Evolutionary conservation across 2,797 vertebrate genomes (phyloP).

Genomic region (Cygnus olor): DNA sequence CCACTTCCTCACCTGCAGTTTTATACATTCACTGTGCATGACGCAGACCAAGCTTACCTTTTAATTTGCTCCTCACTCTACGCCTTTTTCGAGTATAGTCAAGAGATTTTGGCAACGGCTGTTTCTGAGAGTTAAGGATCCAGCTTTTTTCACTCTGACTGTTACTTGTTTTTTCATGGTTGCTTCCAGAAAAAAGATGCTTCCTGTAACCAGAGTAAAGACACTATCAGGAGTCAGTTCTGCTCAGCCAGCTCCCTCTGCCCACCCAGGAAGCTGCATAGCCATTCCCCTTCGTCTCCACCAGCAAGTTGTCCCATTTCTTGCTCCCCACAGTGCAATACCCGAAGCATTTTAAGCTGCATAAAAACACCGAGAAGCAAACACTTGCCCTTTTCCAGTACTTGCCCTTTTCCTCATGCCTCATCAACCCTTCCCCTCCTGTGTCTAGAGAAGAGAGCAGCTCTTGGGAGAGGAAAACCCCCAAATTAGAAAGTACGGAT

Average conservation of each 20-base stretch:
- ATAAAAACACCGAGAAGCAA: not conserved
- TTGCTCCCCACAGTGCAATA: not conserved
- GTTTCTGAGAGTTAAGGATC: constrained; percentile 43
- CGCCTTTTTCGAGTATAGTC: constrained; percentile 79
- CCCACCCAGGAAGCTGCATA: not conserved
- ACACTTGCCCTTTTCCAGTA: not conserved
- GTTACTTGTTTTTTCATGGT: constrained; percentile 52
- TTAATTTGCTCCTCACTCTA: constrained; percentile 75
- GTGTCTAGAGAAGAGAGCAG: not conserved
- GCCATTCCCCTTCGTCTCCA: not conserved
- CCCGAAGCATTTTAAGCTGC: not conserved
- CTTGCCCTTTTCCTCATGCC: not conserved
- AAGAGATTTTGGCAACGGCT: not conserved
- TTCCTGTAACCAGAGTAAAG: constrained; percentile 66
- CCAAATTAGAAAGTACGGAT: not conserved
- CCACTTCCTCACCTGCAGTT: not conserved
- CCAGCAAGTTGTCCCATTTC: not conserved
- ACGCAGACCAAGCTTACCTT: constrained; percentile 68
- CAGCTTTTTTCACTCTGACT: constrained; percentile 72
- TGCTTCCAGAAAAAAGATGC: constrained; percentile 77
- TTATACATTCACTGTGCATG: not conserved
- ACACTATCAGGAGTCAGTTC: not conserved
- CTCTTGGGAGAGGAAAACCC: not conserved
- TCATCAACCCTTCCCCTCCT: not conserved
- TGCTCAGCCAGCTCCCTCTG: not conserved